phyloP scores from a whole-genome alignment of 2,113 vertebrate genomes.

The Synchiropus splendidus region DNA sequence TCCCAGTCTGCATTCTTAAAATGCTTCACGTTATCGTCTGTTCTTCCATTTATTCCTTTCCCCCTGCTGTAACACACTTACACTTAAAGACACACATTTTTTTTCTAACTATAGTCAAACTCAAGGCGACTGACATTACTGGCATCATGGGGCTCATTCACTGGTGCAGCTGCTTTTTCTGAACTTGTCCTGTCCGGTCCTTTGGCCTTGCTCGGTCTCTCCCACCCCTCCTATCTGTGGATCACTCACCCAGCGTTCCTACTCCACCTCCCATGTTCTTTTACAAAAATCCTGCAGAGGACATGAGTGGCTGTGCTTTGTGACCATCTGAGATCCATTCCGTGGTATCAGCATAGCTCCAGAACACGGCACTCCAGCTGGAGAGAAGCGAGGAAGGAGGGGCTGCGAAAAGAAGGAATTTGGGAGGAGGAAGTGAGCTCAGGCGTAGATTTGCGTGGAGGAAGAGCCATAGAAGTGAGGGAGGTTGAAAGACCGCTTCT shows the following conservation, averaged over 20 bases:
- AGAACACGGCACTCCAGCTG: too few relatives aligned
- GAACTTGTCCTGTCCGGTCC: conserved; percentile 67
- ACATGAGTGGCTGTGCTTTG: too few relatives aligned
- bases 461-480: too few relatives aligned
- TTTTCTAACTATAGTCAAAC: conserved; percentile 87
- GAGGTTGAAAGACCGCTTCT: too few relatives aligned
- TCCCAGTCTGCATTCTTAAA: too few relatives aligned
- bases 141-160: conserved; percentile 80
- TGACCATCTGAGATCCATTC: too few relatives aligned
- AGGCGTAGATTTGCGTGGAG: too few relatives aligned
- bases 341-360: too few relatives aligned
- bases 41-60: conserved; percentile 2
- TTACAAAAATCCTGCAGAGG: neutral
- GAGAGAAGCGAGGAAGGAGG: too few relatives aligned
- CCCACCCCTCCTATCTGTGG: conserved; percentile 22
- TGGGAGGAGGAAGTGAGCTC: too few relatives aligned
- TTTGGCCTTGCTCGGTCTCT: conserved; percentile 49
- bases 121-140: conserved; percentile 80
- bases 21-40: conserved; percentile 1
- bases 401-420: too few relatives aligned
- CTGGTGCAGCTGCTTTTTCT: conserved; percentile 89
- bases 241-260: conserved; percentile 11
- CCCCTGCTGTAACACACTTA: conserved; percentile 3
- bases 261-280: neutral
- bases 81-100: conserved; percentile 24